Base-by-base conservation (phyloP, 2,888 invertebrate genomes). In the Diarsia brunnea region DNA sequence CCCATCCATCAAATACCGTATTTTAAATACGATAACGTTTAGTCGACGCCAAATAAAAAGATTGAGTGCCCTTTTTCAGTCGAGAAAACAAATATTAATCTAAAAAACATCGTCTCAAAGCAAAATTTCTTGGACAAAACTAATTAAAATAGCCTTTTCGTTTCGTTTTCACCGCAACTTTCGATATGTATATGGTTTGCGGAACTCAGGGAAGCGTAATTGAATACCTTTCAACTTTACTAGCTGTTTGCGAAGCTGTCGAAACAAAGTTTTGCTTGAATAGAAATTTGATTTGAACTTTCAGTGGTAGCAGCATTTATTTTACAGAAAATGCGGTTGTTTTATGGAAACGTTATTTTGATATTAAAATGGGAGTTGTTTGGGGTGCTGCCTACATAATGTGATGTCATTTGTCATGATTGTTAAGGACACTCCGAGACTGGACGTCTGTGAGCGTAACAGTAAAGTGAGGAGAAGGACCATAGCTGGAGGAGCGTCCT, bases 201-300 rank as follows among this genome's bases (percentile, higher is more conserved):
- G 75, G 87, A 92, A 89, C 87, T 89, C 87, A 66, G 73, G 85
- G 82, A 87, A 88, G 82, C 81, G 77, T 90, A 92, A 92, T 92
- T 91, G 90, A 90, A 91, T 90, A 89, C 88, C 85, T 84, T 90
- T 89, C 85, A 91, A 90, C 90, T 91, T 88, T 88, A 82, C 88
- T 89, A 88, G 89, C 89, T 89, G 89, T 90, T 90, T 90, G 86
- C 78, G 87, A 90, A 90, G 79, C 87, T 89, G 89, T 90, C 88
- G 84, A 89, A 91, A 91, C 89, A 90, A 91, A 90, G 84, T 90
- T 89, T 83, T 75, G 80, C 78, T 75, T 76, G 75, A 88, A 88
- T 88, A 82, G 83, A 88, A 90, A 90, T 90, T 90, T 89, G 86
- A 89, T 90, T 91, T 89, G 74, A 89, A 90, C 86, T 88, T 90